Base-by-base conservation (phyloP, 2,113 vertebrate genomes). In the Gymnobelideus leadbeateri region DNA sequence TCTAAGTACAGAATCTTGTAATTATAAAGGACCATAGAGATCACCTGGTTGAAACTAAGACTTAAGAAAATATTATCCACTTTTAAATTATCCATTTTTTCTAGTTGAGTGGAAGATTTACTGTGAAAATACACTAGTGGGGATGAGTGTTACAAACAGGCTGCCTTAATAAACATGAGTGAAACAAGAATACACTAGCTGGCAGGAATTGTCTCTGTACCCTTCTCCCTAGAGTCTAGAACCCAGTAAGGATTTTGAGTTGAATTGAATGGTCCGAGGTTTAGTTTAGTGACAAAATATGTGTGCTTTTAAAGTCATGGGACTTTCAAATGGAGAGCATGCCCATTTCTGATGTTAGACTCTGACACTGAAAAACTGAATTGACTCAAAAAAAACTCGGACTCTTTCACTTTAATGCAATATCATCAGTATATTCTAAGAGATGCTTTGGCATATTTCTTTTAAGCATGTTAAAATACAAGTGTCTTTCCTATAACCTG, bases 371-470 rank as follows among this genome's bases (percentile, higher is more conserved):
- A 43, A 84, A 84, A 43, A 84, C 16, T 84, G 21, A 84, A 37
- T 11, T 68, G 28, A 61, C 16, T n/a, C 21, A 0, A 84, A 77
- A 77, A 84, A 84, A 23, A 24, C 61, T 37, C 16, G 19, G 4
- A 43, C n/a, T 4, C 3, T 84, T 84, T 84, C 68, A 43, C 16
- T 43, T 84, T 84, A 43, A 43, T 43, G 7, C 91, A 95, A 91
- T 55, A 47, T 92, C 51, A 43, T 93, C 53, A 94, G 28, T 50
- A 7, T 19, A 89, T 68, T 96, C 89, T 96, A 55, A 91, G 51
- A 94, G 61, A 90, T 95, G 94, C 90, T 92, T 95, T 89, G 68
- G 21, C 24, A 90, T 90, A 26, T 53, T 68, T 92, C 49, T 96
- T 93, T 37, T 8, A 77, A 93, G 52, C 61, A 96, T n/a, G 89